Evolutionary conservation across 2,113 vertebrate species (phyloP), one percentile per base, ranked within the genome.

Genomic region (Dryoscopus gambensis): DNA sequence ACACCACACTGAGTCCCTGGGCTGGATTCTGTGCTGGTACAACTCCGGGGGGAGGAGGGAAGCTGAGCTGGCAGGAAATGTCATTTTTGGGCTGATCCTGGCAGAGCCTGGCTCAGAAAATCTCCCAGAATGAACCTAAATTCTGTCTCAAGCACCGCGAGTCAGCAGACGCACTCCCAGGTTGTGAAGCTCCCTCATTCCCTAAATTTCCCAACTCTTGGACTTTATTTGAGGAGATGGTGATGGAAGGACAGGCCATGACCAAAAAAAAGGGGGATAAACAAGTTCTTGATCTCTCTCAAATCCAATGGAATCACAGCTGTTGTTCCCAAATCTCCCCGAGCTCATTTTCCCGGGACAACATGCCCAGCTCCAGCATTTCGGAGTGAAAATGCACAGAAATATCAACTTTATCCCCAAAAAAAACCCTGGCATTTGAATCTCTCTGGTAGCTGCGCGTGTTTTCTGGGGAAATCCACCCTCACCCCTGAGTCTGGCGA

Each of bases 141-240:
- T 40, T 59, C 57, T 39, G 4, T 27, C 59, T 20, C 3, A 42
- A 80, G 13, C 0, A 0, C 0, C 17, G 4, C 9, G 10, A n/a
- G 9, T 5, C 64, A 35, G 14, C 42, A 70, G 64, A 39, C 0
- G 0, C 11, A 2, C 28, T 35, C 35, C 69, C 40, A 46, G 14
- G 1, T 15, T 39, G 28, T 22, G 37, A 53, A 53, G 42, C 9
- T 79, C 35, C 8, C 1, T 11, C n/a, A 3, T 73, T 76, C 73
- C 73, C 70, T 56, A 4, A 17, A 64, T 40, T 76, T 85, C 74
- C 75, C 28, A 49, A 7, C 19, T 25, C 49, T 35, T 17, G 35
- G 40, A 16, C 42, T 52, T 46, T 33, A 18, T 15, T 42, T 60
- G 27, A 75, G 56, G 60, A 60, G 65, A 4, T 8, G 31, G 24